Conservation (phyloP, 2,113 vertebrate species). For the Orthonyx spaldingii region DNA sequence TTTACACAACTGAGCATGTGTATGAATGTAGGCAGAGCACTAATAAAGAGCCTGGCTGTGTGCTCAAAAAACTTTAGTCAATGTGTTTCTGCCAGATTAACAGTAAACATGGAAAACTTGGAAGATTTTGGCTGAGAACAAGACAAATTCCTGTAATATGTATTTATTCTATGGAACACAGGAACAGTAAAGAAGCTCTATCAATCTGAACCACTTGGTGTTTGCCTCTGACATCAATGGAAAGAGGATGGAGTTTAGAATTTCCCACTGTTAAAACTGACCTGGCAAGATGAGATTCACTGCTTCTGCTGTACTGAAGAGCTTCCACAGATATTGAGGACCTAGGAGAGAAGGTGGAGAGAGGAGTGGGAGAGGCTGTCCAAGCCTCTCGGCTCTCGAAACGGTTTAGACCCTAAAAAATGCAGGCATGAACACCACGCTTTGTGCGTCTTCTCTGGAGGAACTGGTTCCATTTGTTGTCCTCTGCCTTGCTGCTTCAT, state of each 20-base stretch:
- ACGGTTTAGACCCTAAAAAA: neutral
- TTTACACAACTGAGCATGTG: neutral
- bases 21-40: neutral
- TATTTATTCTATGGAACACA: neutral
- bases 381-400: neutral
- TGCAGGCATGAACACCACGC: neutral
- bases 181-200: neutral
- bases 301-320: neutral
- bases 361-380: neutral
- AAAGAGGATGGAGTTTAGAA: neutral
- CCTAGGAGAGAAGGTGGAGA: neutral
- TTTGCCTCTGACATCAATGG: neutral
- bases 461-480: neutral
- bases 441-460: neutral
- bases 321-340: neutral
- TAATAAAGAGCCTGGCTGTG: neutral
- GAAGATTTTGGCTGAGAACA: neutral
- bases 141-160: accelerated
- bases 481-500: neutral
- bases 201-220: neutral
- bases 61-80: neutral
- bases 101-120: neutral
- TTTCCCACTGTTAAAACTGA: neutral
- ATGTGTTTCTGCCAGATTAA: neutral
- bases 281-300: neutral